Base-by-base conservation (phyloP, 1,140 invertebrate species). In the Trichoplusia ni region DNA sequence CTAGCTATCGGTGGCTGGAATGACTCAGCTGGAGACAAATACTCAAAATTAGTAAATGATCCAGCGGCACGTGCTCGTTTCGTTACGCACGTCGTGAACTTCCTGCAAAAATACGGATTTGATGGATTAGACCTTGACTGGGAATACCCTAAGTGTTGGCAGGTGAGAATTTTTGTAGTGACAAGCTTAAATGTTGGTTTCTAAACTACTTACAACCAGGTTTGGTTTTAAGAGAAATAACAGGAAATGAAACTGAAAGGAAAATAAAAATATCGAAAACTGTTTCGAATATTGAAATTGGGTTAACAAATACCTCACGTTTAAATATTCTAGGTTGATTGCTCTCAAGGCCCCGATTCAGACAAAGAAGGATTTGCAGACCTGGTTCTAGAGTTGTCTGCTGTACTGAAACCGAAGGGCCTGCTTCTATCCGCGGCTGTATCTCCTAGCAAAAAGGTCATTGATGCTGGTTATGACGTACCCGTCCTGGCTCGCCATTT, bases 61-160 rank as follows among this genome's bases (percentile, higher is more conserved):
- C 93, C 95, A 1, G 72, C 92, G 1, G 93, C 95, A 0, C 92
- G 96, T 21, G 89, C 85, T 1, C 93, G 93, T 31, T 98, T 98
- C 72, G 93, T 97, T 0, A 88, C 92, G 0, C 95, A 97, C 69
- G 94, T 93, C 0, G 61, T 97, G 0, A 91, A 94, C 60, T 97
- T 97, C 70, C 87, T 98, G 11, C 92, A 95, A 46, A 95, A 96
- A 79, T 94, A 97, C 71, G 93, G 93, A n/a, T 97, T 97, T 72
- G 96, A 97, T 81, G 96, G 96, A 5, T 89, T 98, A 0, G 97
- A 98, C 82, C 85, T 98, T 18, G 97, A 98, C 81, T 98, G 96
- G 96, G 96, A 97, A 79, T 98, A 97, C 90, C 97, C 97, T 0
- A 95, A 95, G 71, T 97, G 96, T 78, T 96, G 95, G 95, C 95